Percentiles rank a stretch among this genome's conserved stretches.
Conservation (phyloP, 2,113 vertebrate genomes). For the Bambusicola thoracicus region DNA sequence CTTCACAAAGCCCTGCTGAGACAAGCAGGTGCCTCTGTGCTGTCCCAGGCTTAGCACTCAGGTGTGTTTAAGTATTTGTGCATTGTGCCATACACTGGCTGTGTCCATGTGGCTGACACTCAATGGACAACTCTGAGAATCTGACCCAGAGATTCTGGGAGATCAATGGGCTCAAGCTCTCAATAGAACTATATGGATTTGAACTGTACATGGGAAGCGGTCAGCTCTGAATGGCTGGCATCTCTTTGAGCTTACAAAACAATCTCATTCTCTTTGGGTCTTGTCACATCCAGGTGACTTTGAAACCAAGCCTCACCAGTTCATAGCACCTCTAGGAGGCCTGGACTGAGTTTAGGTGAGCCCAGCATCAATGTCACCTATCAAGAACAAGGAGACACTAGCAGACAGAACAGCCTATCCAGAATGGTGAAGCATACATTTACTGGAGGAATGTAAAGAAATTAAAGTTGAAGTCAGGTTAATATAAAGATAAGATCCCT, state of each 20-base stretch:
- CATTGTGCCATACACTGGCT: fast-evolving
- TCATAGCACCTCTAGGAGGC: background rate
- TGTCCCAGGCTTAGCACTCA: background rate
- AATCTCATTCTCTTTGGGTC: background rate
- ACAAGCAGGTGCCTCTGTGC: background rate
- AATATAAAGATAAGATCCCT: background rate
- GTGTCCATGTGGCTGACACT: background rate
- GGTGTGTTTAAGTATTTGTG: background rate
- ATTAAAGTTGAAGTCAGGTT: background rate
- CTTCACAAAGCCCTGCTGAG: background rate
- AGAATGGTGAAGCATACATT: background rate
- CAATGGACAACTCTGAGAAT: background rate
- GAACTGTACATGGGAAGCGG: slow-evolving; percentile 32
- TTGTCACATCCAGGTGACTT: slow-evolving; percentile 32
- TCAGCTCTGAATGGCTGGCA: slow-evolving; percentile 3
- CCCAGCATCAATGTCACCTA: background rate
- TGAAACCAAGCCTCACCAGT: slow-evolving; percentile 27
- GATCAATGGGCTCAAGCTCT: background rate
- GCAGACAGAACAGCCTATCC: background rate
- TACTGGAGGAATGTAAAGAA: background rate
- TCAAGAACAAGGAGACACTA: background rate
- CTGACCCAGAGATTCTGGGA: background rate
- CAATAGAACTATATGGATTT: background rate
- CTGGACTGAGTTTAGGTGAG: background rate
- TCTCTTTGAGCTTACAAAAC: slow-evolving; percentile 11